These are phyloP conservation scores for Stegostoma tigrinum DNA, from an alignment of 2,113 vertebrate genomes.

Conservation along the genomic window DNA sequence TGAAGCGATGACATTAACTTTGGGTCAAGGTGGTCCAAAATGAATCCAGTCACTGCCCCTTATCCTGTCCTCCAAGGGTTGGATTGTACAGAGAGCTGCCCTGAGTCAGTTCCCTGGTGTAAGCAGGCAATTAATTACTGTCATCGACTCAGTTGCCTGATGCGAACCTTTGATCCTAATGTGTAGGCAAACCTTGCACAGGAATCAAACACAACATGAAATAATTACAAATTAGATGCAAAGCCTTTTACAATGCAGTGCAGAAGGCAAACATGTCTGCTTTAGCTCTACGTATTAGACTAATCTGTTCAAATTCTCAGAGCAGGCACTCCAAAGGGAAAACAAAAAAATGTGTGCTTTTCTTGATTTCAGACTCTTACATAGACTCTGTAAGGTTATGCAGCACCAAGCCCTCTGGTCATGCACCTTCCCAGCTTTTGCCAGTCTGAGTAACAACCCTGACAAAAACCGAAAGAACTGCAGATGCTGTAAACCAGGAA, in stretches of 20 bases:
- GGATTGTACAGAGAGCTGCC: not conserved
- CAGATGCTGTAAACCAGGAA: no score
- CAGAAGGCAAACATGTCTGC: not conserved
- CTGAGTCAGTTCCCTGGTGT: not conserved
- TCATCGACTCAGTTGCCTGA: not conserved
- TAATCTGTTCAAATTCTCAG: not conserved
- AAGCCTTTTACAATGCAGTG: not conserved
- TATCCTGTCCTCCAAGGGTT: not conserved
- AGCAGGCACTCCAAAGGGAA: not conserved
- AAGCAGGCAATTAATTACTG: not conserved
- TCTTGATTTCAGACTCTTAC: not conserved
- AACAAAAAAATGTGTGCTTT: not conserved
- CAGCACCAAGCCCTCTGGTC: not conserved
- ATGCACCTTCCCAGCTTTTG: not conserved
- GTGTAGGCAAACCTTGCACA: not conserved
- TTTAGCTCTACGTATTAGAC: not conserved
- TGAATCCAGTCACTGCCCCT: not conserved
- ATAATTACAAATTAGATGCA: not conserved
- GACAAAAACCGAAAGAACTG: no score
- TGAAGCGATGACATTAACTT: not conserved
- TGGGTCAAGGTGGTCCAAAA: not conserved
- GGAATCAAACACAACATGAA: not conserved
- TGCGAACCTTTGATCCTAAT: not conserved
- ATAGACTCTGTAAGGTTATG: not conserved
- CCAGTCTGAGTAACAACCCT: not conserved